These are phyloP conservation scores for Orchesella cincta DNA, from an alignment of 1,140 invertebrate genomes.

Conservation along the genomic window DNA sequence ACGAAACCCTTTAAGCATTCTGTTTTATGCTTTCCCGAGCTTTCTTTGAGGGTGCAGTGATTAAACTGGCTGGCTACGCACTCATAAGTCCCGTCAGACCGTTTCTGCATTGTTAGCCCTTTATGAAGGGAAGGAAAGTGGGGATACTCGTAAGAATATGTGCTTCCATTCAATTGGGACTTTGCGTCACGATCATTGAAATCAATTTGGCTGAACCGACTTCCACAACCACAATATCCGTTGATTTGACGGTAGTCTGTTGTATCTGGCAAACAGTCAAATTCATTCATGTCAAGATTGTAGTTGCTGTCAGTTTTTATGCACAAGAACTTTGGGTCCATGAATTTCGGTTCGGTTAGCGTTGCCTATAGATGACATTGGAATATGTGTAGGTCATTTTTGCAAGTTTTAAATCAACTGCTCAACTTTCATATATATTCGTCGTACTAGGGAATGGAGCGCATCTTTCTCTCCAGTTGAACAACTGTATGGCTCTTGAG, in stretches of 20 bases:
- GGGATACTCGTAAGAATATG: neutral
- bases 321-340: no score
- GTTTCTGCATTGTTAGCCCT: neutral
- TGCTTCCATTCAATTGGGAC: neutral
- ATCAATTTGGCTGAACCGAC: neutral
- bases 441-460: no score
- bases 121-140: neutral
- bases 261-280: neutral
- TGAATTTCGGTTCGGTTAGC: no score
- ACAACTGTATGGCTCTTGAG: no score
- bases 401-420: no score
- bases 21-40: neutral
- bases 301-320: neutral
- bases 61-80: neutral
- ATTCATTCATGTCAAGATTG: neutral
- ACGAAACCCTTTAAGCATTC: neutral
- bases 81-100: neutral
- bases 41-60: neutral
- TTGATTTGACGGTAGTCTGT: neutral
- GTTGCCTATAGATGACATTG: no score
- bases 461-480: no score
- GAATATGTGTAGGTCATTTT: no score
- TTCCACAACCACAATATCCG: neutral
- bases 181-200: neutral
- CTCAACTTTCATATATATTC: no score